Evolutionary conservation across 2,797 vertebrate genomes (phyloP).

Genomic region (Sebastes trivittatus): DNA sequence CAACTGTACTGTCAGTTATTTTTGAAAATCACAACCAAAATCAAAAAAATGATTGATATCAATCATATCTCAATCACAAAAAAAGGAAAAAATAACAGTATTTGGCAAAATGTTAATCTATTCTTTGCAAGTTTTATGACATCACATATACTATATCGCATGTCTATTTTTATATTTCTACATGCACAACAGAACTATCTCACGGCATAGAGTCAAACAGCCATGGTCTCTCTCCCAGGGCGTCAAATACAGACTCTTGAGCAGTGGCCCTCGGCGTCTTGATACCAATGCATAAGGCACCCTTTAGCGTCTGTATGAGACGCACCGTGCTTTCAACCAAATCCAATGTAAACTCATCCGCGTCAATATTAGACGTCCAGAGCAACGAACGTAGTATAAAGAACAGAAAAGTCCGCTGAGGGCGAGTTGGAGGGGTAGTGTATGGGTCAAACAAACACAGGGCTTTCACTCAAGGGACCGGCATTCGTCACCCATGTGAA

Average conservation of each 20-base stretch:
- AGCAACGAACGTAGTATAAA: too few relatives aligned
- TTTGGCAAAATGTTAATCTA: neutral
- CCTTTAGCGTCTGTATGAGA: too few relatives aligned
- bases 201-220: neutral
- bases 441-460: too few relatives aligned
- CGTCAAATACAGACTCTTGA: neutral
- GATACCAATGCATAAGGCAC: neutral
- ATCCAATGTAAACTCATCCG: neutral
- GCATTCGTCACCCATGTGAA: too few relatives aligned
- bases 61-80: neutral
- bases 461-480: too few relatives aligned
- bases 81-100: neutral
- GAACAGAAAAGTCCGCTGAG: too few relatives aligned
- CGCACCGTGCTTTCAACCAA: neutral
- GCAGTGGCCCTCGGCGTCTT: neutral
- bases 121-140: neutral
- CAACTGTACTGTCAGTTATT: too few relatives aligned
- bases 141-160: neutral
- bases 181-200: neutral
- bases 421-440: too few relatives aligned
- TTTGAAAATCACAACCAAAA: too few relatives aligned
- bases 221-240: neutral
- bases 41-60: neutral
- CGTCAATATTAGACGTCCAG: neutral
- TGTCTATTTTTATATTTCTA: neutral